Evolutionary conservation across 1,140 invertebrate species (phyloP), one percentile per base, ranked within the genome.

Genomic region (Ceratoteleas bidentatus): DNA sequence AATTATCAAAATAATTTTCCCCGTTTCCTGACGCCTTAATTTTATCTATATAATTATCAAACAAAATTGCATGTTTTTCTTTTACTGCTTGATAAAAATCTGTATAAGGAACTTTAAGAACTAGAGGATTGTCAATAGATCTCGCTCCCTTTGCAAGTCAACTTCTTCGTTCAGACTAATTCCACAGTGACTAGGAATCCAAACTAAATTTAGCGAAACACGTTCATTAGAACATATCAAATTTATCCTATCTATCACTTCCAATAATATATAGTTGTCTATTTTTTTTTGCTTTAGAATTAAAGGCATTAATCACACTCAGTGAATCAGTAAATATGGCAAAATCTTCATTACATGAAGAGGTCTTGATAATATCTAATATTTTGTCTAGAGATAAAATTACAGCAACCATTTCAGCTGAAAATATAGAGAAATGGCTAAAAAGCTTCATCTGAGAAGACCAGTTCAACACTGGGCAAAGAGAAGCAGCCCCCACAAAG

Each of bases 171-270:
- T 54, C 3, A 3, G 0, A 1, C 3, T 0, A 0, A 54, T 54
- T 0, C n/a, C n/a, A 13, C 8, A 34, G 40, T 58, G 56, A 16
- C 56, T 58, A 0, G 56, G 56, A 9, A 58, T 58, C 56, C 56
- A 58, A 9, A 58, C 15, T 2, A 40, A 54, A 34, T 10, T 5
- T 0, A 58, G 36, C 6, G 6, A 6, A 52, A 24, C 2, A 1
- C 11, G 1, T 13, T 49, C 14, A 43, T 24, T 0, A 16, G 11
- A 0, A 9, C 8, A 52, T 24, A 52, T 24, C 2, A n/a, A 8
- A 0, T 52, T 10, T 40, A 40, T n/a, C 34, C 34, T 56, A 36
- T 9, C 13, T n/a, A 34, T 36, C 0, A 58, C 13, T 1, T 40
- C 10, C 2, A 36, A 11, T 14, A 43, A 16, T 58, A 58, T 9